Evolutionary conservation across 2,888 invertebrate genomes (phyloP).

Genomic region (Morpho deidamia): DNA sequence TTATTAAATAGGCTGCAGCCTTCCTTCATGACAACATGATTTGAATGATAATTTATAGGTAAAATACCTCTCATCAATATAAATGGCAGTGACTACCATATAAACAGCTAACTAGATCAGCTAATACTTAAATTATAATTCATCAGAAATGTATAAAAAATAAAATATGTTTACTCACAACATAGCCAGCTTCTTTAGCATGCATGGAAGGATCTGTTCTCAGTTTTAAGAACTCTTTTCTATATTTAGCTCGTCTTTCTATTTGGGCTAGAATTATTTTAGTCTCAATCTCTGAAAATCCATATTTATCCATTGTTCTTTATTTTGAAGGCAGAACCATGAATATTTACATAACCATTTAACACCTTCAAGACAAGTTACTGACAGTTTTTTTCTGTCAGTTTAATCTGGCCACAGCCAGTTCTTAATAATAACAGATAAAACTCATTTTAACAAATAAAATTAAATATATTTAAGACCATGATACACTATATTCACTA

Average conservation of each 20-base stretch:
- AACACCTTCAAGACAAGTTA: no score
- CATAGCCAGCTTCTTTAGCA: constrained; percentile 80
- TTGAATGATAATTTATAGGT: no score
- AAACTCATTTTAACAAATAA: constrained; percentile 17
- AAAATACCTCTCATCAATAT: no score
- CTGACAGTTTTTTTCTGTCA: constrained; percentile 23
- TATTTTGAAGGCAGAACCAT: no score
- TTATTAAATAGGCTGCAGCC: no score
- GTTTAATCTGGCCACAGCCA: neutral
- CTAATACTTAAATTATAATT: no score
- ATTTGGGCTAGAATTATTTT: constrained; percentile 78
- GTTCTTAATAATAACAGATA: neutral
- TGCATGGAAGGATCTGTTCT: constrained; percentile 83
- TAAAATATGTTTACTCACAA: constrained; percentile 74
- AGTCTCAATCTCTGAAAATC: constrained; percentile 67
- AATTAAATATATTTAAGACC: constrained; percentile 18
- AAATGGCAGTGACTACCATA: no score
- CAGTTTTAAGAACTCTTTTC: constrained; percentile 83
- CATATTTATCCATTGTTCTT: constrained; percentile 47
- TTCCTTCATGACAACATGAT: no score
- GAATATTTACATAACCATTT: no score
- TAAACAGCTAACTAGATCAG: no score
- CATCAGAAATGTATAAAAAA: neutral
- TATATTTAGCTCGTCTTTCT: constrained; percentile 73
- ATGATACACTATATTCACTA: constrained; percentile 16